A percentile compares a stretch with the other conserved stretches of the same genome.
Conservation (phyloP, 1,140 invertebrate genomes). For the Chionoecetes opilio region DNA sequence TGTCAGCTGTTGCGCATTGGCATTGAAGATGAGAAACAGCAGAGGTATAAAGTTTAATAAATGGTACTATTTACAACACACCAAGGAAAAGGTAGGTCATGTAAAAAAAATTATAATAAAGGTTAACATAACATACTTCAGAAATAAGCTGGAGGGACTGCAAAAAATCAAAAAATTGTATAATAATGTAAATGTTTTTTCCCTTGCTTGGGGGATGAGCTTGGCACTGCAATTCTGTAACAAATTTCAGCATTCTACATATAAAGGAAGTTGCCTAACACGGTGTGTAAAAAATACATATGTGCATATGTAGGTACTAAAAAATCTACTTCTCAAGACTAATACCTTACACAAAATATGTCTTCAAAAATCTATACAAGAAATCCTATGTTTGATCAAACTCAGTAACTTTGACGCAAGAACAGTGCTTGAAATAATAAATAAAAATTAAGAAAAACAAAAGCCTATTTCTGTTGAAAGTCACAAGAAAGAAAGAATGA, state of each 20-base stretch:
- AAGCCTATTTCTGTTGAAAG: not conserved
- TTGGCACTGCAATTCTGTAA: not conserved
- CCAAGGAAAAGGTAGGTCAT: not conserved
- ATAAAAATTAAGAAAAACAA: not conserved
- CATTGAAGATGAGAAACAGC: not conserved
- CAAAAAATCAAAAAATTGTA: not conserved
- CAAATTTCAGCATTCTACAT: not conserved
- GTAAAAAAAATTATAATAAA: not conserved
- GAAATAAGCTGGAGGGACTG: not conserved
- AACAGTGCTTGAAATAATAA: not conserved
- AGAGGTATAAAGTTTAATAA: not conserved
- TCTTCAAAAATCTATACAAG: constrained; percentile 20
- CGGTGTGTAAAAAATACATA: not conserved
- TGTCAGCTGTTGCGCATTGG: not conserved
- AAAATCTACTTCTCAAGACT: not conserved
- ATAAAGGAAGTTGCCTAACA: not conserved
- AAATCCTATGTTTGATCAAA: constrained; percentile 9
- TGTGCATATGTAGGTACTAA: not conserved
- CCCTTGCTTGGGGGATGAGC: not conserved
- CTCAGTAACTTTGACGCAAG: not conserved
- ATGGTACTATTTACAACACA: not conserved
- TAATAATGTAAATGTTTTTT: not conserved
- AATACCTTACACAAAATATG: not conserved
- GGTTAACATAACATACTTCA: not conserved
- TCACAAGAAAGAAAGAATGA: not conserved